Evolutionary conservation across 2,113 vertebrate species (phyloP).

Genomic region (Corythaeola cristata): DNA sequence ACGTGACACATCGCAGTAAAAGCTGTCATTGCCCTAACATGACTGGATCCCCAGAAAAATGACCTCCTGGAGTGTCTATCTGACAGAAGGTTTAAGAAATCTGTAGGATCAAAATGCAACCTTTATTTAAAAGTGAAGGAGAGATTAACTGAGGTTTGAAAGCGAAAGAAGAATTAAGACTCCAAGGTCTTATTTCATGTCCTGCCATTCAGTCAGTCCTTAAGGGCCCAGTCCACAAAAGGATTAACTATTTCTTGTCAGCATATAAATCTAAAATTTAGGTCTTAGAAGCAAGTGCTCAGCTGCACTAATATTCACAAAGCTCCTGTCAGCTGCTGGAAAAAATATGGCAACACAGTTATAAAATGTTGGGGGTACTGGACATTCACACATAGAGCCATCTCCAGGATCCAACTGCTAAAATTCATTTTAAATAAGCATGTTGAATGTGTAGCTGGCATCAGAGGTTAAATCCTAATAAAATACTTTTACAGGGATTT

Average conservation of each 20-base stretch:
- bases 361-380: not conserved
- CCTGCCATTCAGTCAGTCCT: not conserved
- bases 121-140: slow-evolving; percentile 11
- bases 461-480: not conserved
- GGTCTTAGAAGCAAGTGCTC: not conserved
- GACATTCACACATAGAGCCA: not conserved
- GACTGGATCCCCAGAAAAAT: not conserved
- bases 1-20: not conserved
- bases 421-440: not conserved
- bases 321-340: not conserved
- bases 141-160: not conserved
- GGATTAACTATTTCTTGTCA: slow-evolving; percentile 7
- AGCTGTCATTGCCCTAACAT: not conserved
- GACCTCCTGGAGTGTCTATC: not conserved
- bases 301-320: not conserved
- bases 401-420: not conserved
- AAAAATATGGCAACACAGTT: not conserved
- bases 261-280: not conserved
- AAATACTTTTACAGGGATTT: not conserved
- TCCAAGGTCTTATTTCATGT: not conserved
- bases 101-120: not conserved
- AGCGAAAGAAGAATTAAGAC: not conserved
- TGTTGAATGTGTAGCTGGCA: not conserved
- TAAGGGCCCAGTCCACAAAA: not conserved
- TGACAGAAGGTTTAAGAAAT: not conserved